These are phyloP conservation scores for Talpa occidentalis DNA, from an alignment of 2,113 vertebrate species.

Conservation along the genomic window DNA sequence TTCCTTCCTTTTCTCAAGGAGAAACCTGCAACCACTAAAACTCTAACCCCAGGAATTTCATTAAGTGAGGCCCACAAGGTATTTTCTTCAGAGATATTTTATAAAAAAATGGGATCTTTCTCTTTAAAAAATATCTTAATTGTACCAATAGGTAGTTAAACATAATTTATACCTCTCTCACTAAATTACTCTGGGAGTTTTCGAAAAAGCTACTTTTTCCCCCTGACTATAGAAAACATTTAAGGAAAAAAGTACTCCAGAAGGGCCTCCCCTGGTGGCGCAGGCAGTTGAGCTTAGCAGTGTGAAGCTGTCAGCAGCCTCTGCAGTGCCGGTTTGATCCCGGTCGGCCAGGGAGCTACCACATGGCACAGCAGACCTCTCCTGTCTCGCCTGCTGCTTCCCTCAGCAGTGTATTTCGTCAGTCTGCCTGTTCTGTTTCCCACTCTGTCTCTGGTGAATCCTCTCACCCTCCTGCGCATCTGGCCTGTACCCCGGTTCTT, in stretches of 20 bases:
- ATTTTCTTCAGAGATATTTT: not conserved
- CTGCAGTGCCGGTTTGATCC: no score
- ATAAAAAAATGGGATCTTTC: not conserved
- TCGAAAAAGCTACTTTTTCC: not conserved
- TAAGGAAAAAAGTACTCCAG: slow-evolving; percentile 21
- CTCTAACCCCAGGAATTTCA: not conserved
- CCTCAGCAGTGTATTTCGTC: no score
- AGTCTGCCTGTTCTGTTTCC: no score
- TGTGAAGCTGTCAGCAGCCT: no score
- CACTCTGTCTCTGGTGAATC: no score
- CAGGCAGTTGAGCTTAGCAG: no score
- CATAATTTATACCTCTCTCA: slow-evolving; percentile 14
- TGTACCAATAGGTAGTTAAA: not conserved
- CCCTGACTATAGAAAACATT: slow-evolving; percentile 39
- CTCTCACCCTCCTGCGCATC: no score
- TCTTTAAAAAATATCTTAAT: slow-evolving; percentile 41
- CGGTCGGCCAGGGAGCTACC: no score
- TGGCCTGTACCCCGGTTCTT: no score
- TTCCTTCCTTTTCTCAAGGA: not conserved
- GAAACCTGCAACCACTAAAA: slow-evolving; percentile 2
- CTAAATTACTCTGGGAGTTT: slow-evolving; percentile 24
- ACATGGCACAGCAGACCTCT: no score
- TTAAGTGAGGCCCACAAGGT: not conserved
- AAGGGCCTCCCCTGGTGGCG: no score
- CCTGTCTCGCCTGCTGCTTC: no score